These are phyloP conservation scores for Diogma glabrata DNA, from an alignment of 2,888 invertebrate genomes.

Conservation along the genomic window DNA sequence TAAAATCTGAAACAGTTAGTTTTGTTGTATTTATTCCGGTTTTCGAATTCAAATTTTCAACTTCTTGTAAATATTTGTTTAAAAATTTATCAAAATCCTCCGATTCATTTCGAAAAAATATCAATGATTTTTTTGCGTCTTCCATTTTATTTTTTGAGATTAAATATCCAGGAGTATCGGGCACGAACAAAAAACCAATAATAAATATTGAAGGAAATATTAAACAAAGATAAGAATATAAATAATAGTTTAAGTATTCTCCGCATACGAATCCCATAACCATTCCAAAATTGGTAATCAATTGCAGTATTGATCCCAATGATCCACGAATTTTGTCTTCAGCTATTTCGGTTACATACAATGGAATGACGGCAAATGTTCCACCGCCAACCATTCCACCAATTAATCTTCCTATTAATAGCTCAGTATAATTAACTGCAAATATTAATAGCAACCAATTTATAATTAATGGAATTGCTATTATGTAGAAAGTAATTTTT, in stretches of 20 bases:
- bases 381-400: slow-evolving; percentile 15
- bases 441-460: slow-evolving; percentile 14
- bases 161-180: slow-evolving; percentile 12
- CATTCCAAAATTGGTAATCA: slow-evolving; percentile 10
- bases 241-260: slow-evolving; percentile 9
- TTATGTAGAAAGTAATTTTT: slow-evolving; percentile 18
- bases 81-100: not conserved
- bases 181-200: slow-evolving; percentile 10
- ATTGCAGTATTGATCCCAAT: slow-evolving; percentile 11
- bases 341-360: slow-evolving; percentile 11
- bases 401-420: slow-evolving; percentile 12
- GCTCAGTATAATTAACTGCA: slow-evolving; percentile 10
- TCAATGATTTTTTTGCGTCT: slow-evolving; percentile 11
- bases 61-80: no score
- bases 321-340: slow-evolving; percentile 12
- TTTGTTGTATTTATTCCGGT: no score
- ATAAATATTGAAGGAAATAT: slow-evolving; percentile 11
- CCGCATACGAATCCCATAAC: slow-evolving; percentile 10
- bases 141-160: slow-evolving; percentile 5
- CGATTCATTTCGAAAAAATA: slow-evolving; percentile 18
- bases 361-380: slow-evolving; percentile 8
- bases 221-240: slow-evolving; percentile 9
- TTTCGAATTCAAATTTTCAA: no score
- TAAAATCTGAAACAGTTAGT: slow-evolving; percentile 19
- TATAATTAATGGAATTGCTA: slow-evolving; percentile 22